A percentile compares a stretch with the other conserved stretches of the same genome.
Evolutionary conservation across 2,113 vertebrate genomes (phyloP).

Genomic region (Manacus vitellinus): DNA sequence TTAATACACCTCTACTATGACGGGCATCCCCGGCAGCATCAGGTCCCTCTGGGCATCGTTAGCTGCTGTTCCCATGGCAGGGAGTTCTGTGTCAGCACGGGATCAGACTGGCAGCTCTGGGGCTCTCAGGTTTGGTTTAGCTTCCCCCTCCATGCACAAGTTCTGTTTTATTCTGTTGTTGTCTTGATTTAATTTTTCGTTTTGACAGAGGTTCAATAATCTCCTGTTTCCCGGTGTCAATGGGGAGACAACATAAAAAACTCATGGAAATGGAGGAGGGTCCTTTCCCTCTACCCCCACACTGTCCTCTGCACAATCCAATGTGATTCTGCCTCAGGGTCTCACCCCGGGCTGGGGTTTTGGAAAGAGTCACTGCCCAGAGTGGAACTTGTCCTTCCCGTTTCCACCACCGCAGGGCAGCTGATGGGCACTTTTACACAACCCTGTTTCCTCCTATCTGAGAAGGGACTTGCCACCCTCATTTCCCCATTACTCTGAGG

Average conservation of each 20-base stretch:
- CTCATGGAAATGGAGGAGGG: accelerated
- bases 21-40: not conserved
- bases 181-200: not conserved
- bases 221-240: not conserved
- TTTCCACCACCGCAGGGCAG: not conserved
- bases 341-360: not conserved
- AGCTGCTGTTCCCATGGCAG: not conserved
- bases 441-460: not conserved
- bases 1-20: not conserved
- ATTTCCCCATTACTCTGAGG: not conserved
- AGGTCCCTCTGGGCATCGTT: not conserved
- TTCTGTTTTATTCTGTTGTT: accelerated
- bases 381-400: not conserved
- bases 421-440: not conserved
- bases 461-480: not conserved
- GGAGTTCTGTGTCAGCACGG: not conserved
- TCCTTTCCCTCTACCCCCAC: not conserved
- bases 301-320: not conserved
- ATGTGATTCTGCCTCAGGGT: not conserved
- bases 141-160: not conserved
- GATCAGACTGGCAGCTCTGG: not conserved
- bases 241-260: not conserved
- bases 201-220: not conserved
- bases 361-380: not conserved
- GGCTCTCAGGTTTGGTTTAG: not conserved